Evolutionary conservation across 1,140 invertebrate genomes (phyloP).

Genomic region (Subanguina moxae): DNA sequence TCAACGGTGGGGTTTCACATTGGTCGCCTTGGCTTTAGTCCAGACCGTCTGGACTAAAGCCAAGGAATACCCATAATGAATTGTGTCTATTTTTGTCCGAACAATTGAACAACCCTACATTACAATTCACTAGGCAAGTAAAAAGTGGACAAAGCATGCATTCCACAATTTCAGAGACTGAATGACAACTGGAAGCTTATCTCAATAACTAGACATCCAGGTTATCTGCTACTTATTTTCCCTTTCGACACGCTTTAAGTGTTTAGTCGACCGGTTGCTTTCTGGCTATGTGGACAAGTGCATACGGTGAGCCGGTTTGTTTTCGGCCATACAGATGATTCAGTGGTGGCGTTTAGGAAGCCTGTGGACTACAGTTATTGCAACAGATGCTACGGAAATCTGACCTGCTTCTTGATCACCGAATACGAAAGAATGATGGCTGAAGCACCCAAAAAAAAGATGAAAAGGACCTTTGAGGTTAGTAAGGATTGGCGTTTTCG

Average conservation of each 20-base stretch:
- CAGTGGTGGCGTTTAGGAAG: not conserved
- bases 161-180: not conserved
- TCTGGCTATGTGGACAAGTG: not conserved
- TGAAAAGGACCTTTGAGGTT: conserved; percentile 18
- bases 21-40: too few species aligned
- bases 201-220: not conserved
- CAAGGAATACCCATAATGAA: not conserved
- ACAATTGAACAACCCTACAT: too few species aligned
- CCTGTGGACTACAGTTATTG: conserved; percentile 5
- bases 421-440: conserved; percentile 22
- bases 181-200: not conserved
- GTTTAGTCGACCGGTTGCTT: not conserved
- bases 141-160: too few species aligned
- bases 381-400: conserved; percentile 25
- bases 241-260: not conserved
- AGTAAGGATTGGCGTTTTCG: not conserved
- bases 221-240: not conserved
- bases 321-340: not conserved
- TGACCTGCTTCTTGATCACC: conserved; percentile 34
- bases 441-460: conserved; percentile 5
- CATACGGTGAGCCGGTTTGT: not conserved
- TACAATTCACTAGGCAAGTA: too few species aligned
- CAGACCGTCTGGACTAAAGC: not conserved
- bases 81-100: not conserved
- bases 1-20: too few species aligned